phyloP scores from a whole-genome alignment of 2,113 vertebrate genomes.

The Lates calcarifer region DNA sequence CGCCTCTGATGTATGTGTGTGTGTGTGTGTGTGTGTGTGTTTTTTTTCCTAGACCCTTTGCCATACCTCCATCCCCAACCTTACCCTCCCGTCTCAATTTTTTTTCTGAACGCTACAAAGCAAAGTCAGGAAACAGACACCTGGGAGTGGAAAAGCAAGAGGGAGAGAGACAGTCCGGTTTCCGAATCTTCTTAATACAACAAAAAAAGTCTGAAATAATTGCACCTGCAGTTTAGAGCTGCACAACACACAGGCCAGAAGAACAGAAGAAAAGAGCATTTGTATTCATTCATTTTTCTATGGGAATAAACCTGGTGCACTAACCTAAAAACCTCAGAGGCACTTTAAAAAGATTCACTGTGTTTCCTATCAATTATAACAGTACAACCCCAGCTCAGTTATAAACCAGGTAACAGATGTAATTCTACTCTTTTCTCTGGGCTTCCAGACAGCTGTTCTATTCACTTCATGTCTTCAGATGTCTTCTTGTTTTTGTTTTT shows the following conservation, averaged over 20 bases:
- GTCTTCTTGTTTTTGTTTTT: neutral
- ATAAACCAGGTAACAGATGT: neutral
- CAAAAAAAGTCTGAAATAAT: conserved; percentile 58
- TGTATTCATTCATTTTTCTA: conserved; percentile 19
- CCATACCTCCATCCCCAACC: conserved; percentile 50
- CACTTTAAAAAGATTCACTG: neutral
- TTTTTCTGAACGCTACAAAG: conserved; percentile 61
- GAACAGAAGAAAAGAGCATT: conserved; percentile 3
- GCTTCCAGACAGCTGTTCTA: neutral
- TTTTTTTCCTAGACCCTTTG: conserved; percentile 31
- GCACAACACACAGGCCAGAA: neutral
- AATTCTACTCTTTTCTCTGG: neutral
- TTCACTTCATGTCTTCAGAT: neutral
- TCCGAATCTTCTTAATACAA: conserved; percentile 36
- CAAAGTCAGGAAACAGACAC: conserved; percentile 58
- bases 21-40: conserved; percentile 36
- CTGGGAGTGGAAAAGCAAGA: conserved; percentile 32
- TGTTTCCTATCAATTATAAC: conserved; percentile 35
- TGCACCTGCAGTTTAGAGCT: conserved; percentile 52
- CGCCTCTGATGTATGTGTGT: conserved; percentile 71
- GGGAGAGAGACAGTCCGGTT: neutral
- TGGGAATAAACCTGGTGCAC: conserved; percentile 5
- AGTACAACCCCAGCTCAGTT: neutral
- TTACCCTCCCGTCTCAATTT: conserved; percentile 29
- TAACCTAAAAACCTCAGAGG: neutral